Base-by-base conservation (phyloP, 1,140 invertebrate genomes). In the Paraescarpia echinospica region DNA sequence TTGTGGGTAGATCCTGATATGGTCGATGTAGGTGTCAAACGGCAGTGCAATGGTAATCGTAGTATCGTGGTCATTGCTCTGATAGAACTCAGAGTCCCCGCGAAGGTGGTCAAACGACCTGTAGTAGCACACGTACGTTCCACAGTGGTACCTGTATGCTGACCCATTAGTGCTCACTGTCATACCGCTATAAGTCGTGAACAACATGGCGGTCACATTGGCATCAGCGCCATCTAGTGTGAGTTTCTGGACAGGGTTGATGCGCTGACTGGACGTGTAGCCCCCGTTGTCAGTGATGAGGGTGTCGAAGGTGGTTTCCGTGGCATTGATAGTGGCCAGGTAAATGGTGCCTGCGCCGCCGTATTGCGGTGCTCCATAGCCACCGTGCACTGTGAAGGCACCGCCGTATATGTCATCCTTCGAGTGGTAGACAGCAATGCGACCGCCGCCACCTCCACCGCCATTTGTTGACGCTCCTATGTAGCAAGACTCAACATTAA, bases 301-400 rank as follows among this genome's bases (percentile, higher is more conserved):
- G 89, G 94, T 93, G 27, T 93, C 89, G 59, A 93, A 93, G n/a
- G 77, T 88, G 8, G 92, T 34, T 1, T 59, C 93, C 5, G n/a
- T 48, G 90, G 94, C 94, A 34, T 92, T 90, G 6, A 92, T 91
- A 59, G 94, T 93, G 59, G 94, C 93, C 33, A 94, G 92, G 92
- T 94, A 95, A n/a, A 94, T 92, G 27, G 95, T 95, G 48, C 95
- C 95, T 51, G 94, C 91, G 27, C 95, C 94, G 12, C 94, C 95
- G 92, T 94, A 94, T 89, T 94, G 93, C 48, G 93, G 91, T 0
- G 33, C 18, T 27, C 94, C 94, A n/a, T 92, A 92, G 27, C 94
- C 94, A 93, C 94, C 94, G 92, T 94, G 93, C 27, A 95, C 92
- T 1, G 94, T 91, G 90, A 94, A 93, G 4, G 93, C 92, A 22